A percentile compares a stretch with the other conserved stretches of the same genome.
Conservation (phyloP, 2,888 invertebrate species). For the Platerodrilus igneus region DNA sequence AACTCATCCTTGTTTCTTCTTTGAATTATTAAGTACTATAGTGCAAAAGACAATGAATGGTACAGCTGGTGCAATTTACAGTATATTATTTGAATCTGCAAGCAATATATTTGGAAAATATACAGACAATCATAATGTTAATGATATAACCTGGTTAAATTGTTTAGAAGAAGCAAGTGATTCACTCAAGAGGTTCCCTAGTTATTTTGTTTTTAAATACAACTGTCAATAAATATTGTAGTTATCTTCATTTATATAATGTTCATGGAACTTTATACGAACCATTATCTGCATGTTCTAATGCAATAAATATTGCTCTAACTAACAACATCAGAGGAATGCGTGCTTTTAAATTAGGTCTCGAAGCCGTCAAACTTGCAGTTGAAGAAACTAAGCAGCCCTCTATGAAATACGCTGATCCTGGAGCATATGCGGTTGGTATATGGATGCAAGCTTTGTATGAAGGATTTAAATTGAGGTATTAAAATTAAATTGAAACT, state of each 20-base stretch:
- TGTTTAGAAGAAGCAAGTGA: constrained; percentile 50
- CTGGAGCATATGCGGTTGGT: constrained; percentile 57
- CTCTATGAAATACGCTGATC: constrained; percentile 49
- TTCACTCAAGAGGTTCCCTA: constrained; percentile 47
- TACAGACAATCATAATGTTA: constrained; percentile 29
- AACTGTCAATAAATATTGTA: no score
- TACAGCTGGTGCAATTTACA: constrained; percentile 74
- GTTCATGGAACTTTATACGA: constrained; percentile 65
- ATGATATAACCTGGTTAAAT: constrained; percentile 45
- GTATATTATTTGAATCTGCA: constrained; percentile 66
- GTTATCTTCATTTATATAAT: constrained; percentile 58
- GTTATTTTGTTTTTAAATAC: constrained; percentile 1
- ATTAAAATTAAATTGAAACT: no score
- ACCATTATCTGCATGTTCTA: constrained; percentile 38
- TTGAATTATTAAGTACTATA: constrained; percentile 50
- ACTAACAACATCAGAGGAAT: constrained; percentile 31
- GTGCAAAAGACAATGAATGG: constrained; percentile 73
- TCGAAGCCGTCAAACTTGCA: constrained; percentile 43
- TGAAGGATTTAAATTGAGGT: constrained; percentile 47
- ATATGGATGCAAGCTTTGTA: constrained; percentile 55
- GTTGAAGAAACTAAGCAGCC: constrained; percentile 32
- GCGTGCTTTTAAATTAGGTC: constrained; percentile 42
- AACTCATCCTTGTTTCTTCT: constrained; percentile 38
- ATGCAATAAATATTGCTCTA: constrained; percentile 32
- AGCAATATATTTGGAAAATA: constrained; percentile 50